Percentiles rank a stretch among this genome's conserved stretches.
Evolutionary conservation across 2,888 invertebrate species (phyloP).

Genomic region (Ptychoptera contaminata): DNA sequence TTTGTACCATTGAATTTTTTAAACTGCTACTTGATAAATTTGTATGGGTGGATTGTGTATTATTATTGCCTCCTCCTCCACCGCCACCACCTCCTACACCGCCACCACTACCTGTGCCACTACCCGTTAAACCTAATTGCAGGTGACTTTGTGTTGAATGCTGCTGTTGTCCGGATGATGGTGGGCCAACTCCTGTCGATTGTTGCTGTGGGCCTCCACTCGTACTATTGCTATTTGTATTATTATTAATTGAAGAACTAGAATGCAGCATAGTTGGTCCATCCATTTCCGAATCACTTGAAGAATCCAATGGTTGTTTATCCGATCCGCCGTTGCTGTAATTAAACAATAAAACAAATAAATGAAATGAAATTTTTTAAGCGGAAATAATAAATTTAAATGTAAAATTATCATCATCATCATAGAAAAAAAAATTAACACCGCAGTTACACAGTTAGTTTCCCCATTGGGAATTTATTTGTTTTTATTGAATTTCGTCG

Average conservation of each 20-base stretch:
- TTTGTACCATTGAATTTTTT: conserved; percentile 16
- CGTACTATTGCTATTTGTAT: conserved; percentile 11
- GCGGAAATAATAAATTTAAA: no score
- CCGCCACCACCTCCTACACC: background rate
- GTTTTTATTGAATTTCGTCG: no score
- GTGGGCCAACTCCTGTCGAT: conserved; percentile 10
- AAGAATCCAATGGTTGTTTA: conserved; percentile 32
- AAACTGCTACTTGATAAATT: background rate
- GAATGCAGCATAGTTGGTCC: conserved; percentile 25
- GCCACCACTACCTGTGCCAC: background rate
- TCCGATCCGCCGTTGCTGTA: conserved; percentile 29
- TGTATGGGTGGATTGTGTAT: background rate
- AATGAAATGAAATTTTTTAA: background rate
- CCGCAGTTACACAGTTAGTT: background rate
- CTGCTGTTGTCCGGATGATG: conserved; percentile 8
- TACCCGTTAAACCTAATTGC: background rate
- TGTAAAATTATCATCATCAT: background rate
- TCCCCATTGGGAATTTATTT: background rate
- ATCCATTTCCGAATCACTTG: conserved; percentile 33
- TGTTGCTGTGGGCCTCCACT: conserved; percentile 12
- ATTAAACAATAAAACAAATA: background rate
- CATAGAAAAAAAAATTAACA: background rate
- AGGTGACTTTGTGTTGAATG: conserved; percentile 17
- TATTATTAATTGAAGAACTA: conserved; percentile 13
- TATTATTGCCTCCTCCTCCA: background rate